These are phyloP conservation scores for Cherax quadricarinatus DNA, from an alignment of 1,140 invertebrate species.

Conservation along the genomic window DNA sequence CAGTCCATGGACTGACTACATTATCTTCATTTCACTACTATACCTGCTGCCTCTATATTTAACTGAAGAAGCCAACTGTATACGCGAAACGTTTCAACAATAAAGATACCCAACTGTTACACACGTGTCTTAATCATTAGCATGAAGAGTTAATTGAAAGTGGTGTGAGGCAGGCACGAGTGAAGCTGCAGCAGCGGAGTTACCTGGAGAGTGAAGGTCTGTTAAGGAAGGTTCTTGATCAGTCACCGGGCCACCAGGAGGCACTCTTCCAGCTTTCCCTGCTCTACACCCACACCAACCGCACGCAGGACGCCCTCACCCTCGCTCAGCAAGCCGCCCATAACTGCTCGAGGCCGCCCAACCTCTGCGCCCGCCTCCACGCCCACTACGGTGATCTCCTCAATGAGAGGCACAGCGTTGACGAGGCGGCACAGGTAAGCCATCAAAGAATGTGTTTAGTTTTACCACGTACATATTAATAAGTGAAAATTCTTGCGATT, in stretches of 20 bases:
- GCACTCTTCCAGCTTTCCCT: constrained; percentile 66
- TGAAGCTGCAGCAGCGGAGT: constrained; percentile 63
- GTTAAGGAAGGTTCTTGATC: constrained; percentile 7
- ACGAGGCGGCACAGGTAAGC: constrained; percentile 53
- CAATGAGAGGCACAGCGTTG: constrained; percentile 29
- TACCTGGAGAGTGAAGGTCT: constrained; percentile 57
- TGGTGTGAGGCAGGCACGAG: constrained; percentile 36
- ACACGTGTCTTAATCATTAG: too few species aligned
- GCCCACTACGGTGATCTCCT: constrained; percentile 62
- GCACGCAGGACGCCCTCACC: constrained; percentile 51
- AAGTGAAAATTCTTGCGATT: too few species aligned
- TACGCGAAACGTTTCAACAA: too few species aligned
- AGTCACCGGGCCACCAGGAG: constrained; percentile 43
- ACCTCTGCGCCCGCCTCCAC: constrained; percentile 64
- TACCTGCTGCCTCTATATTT: too few species aligned
- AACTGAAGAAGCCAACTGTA: too few species aligned
- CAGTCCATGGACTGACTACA: too few species aligned
- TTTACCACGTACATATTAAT: too few species aligned
- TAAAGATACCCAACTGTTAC: too few species aligned
- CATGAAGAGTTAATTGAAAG: too few species aligned
- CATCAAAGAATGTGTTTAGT: background rate
- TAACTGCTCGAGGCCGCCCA: constrained; percentile 55
- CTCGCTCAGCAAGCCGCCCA: constrained; percentile 53
- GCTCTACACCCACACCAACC: constrained; percentile 67
- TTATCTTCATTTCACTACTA: too few species aligned